Conservation (phyloP, 2,113 vertebrate species). For the Rousettus leschenaultii region DNA sequence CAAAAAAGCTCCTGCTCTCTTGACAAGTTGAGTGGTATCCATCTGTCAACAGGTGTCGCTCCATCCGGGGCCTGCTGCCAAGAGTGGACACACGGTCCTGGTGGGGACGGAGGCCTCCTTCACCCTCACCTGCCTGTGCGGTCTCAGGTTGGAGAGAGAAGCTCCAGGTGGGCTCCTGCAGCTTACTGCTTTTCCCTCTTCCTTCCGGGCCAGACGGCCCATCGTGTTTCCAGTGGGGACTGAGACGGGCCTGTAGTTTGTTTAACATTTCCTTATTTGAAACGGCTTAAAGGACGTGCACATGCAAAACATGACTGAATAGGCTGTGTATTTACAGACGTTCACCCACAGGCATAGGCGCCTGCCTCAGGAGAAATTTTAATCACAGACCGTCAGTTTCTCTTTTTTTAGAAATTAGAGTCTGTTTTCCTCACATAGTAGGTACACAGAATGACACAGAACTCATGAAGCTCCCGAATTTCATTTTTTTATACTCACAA, state of each 20-base stretch:
- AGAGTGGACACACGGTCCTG: neutral
- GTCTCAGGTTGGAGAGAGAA: neutral
- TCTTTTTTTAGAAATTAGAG: neutral
- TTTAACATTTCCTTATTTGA: neutral
- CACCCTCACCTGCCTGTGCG: fast-evolving
- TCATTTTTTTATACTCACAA: slow-evolving; percentile 27
- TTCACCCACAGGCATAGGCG: neutral
- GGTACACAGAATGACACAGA: slow-evolving; percentile 41
- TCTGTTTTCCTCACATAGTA: slow-evolving; percentile 44
- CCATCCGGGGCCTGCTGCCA: neutral
- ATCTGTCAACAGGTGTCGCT: neutral
- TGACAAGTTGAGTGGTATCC: neutral
- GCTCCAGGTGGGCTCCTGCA: neutral
- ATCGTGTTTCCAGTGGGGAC: neutral
- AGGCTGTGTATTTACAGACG: neutral
- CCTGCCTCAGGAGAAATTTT: neutral
- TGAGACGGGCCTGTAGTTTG: neutral
- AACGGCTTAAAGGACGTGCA: neutral
- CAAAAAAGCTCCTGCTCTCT: neutral
- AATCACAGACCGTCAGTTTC: neutral
- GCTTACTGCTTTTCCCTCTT: neutral
- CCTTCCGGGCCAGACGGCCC: no score
- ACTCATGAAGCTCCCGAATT: slow-evolving; percentile 3
- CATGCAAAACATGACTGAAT: fast-evolving
- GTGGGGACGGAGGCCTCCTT: no score